These are phyloP conservation scores for Kryptolebias ocellatus DNA, from an alignment of 2,797 vertebrate species.

Conservation along the genomic window DNA sequence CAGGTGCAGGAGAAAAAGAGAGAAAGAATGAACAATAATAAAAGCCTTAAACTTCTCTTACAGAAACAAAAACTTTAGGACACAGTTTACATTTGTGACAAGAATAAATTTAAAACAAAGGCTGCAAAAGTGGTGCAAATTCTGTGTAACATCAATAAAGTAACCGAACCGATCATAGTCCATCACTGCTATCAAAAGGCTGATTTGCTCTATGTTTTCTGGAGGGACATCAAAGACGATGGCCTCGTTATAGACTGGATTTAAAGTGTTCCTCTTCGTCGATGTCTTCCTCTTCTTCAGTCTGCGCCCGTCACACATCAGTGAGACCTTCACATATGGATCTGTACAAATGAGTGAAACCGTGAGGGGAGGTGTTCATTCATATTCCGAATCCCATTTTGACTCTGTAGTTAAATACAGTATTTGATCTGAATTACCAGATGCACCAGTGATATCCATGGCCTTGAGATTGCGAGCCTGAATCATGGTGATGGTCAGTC, in stretches of 20 bases:
- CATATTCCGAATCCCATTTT: slow-evolving; percentile 8
- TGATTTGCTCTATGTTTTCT: slow-evolving; percentile 98
- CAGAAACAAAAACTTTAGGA: neutral
- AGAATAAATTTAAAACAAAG: slow-evolving; percentile 4
- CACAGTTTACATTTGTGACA: neutral
- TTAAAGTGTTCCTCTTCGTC: slow-evolving; percentile 97
- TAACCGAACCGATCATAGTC: slow-evolving; percentile 97
- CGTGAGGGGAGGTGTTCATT: neutral
- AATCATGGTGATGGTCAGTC: slow-evolving; percentile 97
- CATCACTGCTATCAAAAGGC: slow-evolving; percentile 96
- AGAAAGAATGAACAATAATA: slow-evolving; percentile 19
- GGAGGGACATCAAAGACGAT: slow-evolving; percentile 98
- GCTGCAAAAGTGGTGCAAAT: slow-evolving; percentile 8
- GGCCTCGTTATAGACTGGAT: slow-evolving; percentile 98
- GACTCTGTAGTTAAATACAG: neutral
- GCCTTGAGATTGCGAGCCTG: slow-evolving; percentile 98
- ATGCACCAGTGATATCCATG: slow-evolving; percentile 99
- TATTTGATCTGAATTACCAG: slow-evolving; percentile 82
- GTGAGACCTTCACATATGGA: slow-evolving; percentile 98
- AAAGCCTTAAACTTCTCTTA: slow-evolving; percentile 1
- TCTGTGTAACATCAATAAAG: slow-evolving; percentile 14
- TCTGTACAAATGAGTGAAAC: slow-evolving; percentile 77
- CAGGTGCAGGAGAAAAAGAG: slow-evolving; percentile 73
- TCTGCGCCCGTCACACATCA: slow-evolving; percentile 96
- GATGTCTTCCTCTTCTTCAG: slow-evolving; percentile 99